Evolutionary conservation across 2,797 vertebrate genomes (phyloP).

Genomic region (Astyanax mexicanus): DNA sequence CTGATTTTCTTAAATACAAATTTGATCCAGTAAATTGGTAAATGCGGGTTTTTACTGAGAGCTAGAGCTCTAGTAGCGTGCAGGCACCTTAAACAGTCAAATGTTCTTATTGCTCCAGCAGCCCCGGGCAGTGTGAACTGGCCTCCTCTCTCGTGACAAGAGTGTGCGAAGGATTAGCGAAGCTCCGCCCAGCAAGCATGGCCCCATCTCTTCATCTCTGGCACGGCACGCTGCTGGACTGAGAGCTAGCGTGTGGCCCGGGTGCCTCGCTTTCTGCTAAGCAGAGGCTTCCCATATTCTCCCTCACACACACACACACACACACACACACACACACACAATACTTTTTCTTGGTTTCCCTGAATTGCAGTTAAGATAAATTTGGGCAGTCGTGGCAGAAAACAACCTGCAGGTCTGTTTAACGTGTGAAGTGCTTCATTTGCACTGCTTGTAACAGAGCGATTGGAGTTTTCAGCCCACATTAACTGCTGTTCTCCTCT

Average conservation of each 20-base stretch:
- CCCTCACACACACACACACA: not conserved
- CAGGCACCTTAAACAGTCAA: not conserved
- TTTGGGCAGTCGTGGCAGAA: too few relatives aligned
- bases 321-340: not conserved
- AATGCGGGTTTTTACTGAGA: too few relatives aligned
- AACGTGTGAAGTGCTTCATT: not conserved
- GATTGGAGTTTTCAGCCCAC: not conserved
- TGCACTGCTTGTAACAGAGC: not conserved
- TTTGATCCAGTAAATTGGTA: too few relatives aligned
- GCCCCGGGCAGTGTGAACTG: not conserved
- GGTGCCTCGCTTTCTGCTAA: not conserved
- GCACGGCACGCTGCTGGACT: not conserved
- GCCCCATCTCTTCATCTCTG: not conserved
- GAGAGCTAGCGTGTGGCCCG: not conserved
- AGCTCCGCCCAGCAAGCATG: not conserved
- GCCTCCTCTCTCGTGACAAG: not conserved
- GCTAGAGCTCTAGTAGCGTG: not conserved
- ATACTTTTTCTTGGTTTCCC: conserved; percentile 12
- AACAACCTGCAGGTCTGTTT: conserved; percentile 4
- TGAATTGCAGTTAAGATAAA: conserved; percentile 33
- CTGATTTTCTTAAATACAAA: too few relatives aligned
- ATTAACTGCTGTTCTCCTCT: not conserved
- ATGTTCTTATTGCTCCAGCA: not conserved
- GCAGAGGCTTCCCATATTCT: not conserved
- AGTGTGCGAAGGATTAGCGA: conserved; percentile 8